Conservation (phyloP, 2,797 vertebrate species). For the Amblyraja radiata region DNA sequence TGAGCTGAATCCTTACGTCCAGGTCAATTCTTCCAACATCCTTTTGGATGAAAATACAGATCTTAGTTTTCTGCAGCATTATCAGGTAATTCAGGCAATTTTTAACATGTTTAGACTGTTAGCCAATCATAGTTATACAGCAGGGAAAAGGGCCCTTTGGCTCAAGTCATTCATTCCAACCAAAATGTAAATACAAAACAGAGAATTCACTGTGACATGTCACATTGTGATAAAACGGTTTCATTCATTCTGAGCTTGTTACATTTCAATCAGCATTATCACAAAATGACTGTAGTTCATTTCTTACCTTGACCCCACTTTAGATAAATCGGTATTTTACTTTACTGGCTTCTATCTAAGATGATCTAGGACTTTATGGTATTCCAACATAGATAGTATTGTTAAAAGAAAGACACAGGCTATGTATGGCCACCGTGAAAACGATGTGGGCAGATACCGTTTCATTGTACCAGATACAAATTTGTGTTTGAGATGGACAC, state of each 20-base stretch:
- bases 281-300: not conserved
- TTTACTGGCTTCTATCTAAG: not conserved
- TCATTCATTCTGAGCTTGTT: no score
- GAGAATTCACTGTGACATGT: no score
- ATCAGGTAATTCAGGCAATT: slow-evolving; percentile 63
- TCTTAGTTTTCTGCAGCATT: slow-evolving; percentile 78
- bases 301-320: slow-evolving; percentile 31
- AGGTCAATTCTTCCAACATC: slow-evolving; percentile 68
- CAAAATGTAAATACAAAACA: no score
- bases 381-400: not conserved
- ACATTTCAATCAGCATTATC: not conserved
- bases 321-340: not conserved
- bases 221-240: no score
- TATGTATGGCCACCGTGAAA: not conserved
- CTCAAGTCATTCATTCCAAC: no score
- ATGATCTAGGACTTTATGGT: not conserved
- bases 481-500: not conserved
- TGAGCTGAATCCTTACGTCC: slow-evolving; percentile 90
- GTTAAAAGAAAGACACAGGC: not conserved
- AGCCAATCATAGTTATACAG: no score
- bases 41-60: slow-evolving; percentile 72
- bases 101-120: not conserved
- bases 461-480: not conserved
- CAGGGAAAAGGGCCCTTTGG: no score
- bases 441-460: not conserved